Conservation (phyloP, 2,888 invertebrate species). For the Scotopteryx bipunctaria region DNA sequence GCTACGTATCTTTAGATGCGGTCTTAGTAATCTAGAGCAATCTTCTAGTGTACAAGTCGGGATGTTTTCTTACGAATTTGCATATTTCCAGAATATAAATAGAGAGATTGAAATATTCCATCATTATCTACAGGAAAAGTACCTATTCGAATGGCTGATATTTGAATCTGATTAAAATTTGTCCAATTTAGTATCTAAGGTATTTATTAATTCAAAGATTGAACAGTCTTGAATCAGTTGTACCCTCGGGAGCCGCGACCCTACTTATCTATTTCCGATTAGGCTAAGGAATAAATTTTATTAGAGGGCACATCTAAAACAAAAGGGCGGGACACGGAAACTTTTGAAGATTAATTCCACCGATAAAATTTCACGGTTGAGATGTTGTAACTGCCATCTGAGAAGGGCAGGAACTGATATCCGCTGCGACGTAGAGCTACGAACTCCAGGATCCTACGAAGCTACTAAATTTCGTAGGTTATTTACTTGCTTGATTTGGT, state of each 20-base stretch:
- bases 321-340: constrained; percentile 67
- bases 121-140: too few relatives aligned
- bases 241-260: constrained; percentile 53
- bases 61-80: too few relatives aligned
- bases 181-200: not conserved
- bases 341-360: constrained; percentile 78
- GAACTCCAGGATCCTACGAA: constrained; percentile 13
- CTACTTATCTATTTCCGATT: constrained; percentile 71
- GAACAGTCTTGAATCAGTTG: constrained; percentile 47
- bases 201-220: constrained; percentile 45
- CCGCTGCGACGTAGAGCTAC: constrained; percentile 50
- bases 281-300: constrained; percentile 70
- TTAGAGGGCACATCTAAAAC: constrained; percentile 66
- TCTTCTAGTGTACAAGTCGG: too few relatives aligned
- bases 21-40: too few relatives aligned
- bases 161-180: not conserved
- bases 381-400: constrained; percentile 64
- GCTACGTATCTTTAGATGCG: too few relatives aligned
- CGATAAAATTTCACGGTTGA: constrained; percentile 80
- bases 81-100: too few relatives aligned
- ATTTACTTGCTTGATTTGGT: too few relatives aligned
- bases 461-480: not conserved
- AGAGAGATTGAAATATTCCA: too few relatives aligned
- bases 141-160: not conserved
- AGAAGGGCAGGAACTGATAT: constrained; percentile 62